Base-by-base conservation (phyloP, 2,113 vertebrate species). In the Willisornis vidua region DNA sequence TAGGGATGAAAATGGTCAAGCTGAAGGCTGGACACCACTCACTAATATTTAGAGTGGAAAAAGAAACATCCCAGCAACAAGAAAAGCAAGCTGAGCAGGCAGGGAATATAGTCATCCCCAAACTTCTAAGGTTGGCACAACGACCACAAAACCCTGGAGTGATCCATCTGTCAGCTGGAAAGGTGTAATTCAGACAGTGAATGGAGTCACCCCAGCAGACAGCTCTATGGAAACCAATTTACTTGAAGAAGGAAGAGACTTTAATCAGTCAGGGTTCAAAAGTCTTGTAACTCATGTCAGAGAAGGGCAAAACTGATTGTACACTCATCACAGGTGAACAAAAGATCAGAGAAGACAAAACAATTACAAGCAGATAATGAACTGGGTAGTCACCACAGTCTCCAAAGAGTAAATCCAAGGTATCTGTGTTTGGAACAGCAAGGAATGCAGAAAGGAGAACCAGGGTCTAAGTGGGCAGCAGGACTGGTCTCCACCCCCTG, bases 291-390 rank as follows among this genome's bases (percentile, higher is more conserved):
- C 89, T 93, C 92, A 63, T 58, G 94, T 95, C 94, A 92, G 79
- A 81, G 76, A 68, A 87, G 85, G 78, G 85, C 48, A 80, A 67
- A 93, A 71, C 92, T 74, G 82, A 78, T 75, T 84, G 93, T 68
- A 75, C 65, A 10, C 94, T 92, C 90, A 67, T 96, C 96, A 86
- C 76, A 68, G 94, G 90, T 63, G 90, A 96, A 90, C 79, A 87
- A 90, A 91, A 84, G 96, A 97, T 88, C 82, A 86, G 94, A 51
- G 85, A 87, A 96, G 88, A 94, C 92, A 92, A 90, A 96, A 93
- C 83, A 90, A 68, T 94, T 92, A 92, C 93, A 72, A 78, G 88
- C 37, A 74, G 90, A 84, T 92, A 95, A 94, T 78, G 88, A 89
- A 97, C 61, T 41, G 76, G 92, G 22, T 16, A 45, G 22, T 75